Percentiles rank a stretch among this genome's conserved stretches.
phyloP scores from a whole-genome alignment of 2,888 invertebrate genomes.

The Drosophila affinis region DNA sequence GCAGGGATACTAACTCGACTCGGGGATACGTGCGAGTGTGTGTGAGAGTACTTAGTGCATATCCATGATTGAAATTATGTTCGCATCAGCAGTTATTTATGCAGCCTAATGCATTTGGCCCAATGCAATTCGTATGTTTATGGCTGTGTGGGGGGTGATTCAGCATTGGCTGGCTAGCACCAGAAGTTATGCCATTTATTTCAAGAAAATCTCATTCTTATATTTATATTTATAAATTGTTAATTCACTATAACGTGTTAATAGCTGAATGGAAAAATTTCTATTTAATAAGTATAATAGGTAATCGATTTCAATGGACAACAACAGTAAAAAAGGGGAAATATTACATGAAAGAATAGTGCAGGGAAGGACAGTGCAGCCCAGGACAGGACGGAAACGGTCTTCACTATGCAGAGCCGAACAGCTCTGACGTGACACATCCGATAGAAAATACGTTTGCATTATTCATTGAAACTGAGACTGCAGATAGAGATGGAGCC shows the following conservation, averaged over 20 bases:
- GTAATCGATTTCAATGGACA: not conserved
- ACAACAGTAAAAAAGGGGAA: not conserved
- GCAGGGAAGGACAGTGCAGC: conserved; percentile 14
- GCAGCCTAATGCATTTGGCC: conserved; percentile 46
- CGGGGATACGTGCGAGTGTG: conserved; percentile 12
- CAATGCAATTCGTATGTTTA: conserved; percentile 31
- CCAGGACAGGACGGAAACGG: not conserved
- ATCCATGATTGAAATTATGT: conserved; percentile 42
- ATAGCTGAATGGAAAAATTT: too few relatives aligned
- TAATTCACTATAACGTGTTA: not conserved
- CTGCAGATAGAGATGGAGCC: too few relatives aligned
- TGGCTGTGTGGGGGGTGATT: not conserved
- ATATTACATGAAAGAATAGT: conserved; percentile 30
- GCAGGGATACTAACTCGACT: not conserved
- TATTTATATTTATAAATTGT: conserved; percentile 2
- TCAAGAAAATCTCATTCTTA: not conserved
- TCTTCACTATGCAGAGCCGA: not conserved
- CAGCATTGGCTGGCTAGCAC: not conserved
- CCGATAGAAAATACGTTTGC: conserved; percentile 22
- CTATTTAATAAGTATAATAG: too few relatives aligned
- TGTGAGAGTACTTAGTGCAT: conserved; percentile 20
- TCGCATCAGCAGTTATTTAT: conserved; percentile 47
- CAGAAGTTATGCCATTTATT: not conserved
- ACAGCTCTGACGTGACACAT: conserved; percentile 5
- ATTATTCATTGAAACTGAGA: conserved; percentile 20